Conservation (phyloP, 2,113 vertebrate genomes). For the Crypturellus undulatus region DNA sequence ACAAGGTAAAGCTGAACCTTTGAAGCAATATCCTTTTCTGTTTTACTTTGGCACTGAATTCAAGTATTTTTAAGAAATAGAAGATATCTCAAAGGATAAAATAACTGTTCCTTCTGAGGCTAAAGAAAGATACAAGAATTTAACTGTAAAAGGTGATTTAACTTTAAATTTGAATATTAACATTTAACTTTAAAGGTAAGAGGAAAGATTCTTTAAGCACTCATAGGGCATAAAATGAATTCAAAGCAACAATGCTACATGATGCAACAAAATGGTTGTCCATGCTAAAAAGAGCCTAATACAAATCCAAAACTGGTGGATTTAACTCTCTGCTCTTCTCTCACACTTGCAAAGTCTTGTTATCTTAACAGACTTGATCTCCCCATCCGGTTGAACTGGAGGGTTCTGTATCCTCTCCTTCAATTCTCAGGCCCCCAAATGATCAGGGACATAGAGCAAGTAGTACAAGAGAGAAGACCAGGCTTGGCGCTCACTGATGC, state of each 20-base stretch:
- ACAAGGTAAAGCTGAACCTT: not conserved
- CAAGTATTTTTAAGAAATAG: slow-evolving; percentile 19
- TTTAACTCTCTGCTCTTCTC: not conserved
- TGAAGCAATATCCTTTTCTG: not conserved
- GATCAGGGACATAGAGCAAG: not conserved
- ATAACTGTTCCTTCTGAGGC: not conserved
- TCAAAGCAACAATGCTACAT: not conserved
- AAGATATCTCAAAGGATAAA: not conserved
- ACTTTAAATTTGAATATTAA: too few species aligned
- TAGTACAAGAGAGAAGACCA: not conserved
- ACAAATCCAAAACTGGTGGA: not conserved
- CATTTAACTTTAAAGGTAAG: not conserved
- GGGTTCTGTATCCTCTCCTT: not conserved
- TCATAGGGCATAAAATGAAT: not conserved
- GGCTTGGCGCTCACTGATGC: not conserved
- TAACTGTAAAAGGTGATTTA: not conserved
- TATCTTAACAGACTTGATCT: not conserved
- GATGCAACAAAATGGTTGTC: not conserved
- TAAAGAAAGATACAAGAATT: not conserved
- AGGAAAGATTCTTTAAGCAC: not conserved
- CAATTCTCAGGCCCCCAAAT: not conserved
- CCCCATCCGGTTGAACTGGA: not conserved
- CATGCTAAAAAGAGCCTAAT: not conserved
- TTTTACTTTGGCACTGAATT: not conserved
- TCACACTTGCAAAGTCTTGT: not conserved